Conservation (phyloP, 2,113 vertebrate genomes). For the Atlantisia rogersi region DNA sequence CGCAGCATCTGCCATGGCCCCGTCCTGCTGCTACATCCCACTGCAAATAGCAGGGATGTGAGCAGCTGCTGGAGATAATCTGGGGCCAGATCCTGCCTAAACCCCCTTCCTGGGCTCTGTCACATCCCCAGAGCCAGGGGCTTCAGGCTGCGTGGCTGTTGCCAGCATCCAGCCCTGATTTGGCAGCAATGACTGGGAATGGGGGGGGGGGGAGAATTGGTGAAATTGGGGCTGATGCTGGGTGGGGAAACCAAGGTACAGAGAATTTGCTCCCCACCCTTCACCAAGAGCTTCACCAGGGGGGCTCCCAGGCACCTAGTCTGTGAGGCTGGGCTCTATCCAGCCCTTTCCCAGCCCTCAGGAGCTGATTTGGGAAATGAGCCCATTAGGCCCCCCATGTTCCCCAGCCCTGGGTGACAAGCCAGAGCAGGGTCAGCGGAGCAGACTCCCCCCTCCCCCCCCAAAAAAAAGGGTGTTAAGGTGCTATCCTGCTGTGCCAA, state of each 20-base stretch:
- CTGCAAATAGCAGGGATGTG: neutral
- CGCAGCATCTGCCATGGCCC: neutral
- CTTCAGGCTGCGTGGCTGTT: accelerated
- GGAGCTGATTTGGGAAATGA: neutral
- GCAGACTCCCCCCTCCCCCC: no score
- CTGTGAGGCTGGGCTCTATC: neutral
- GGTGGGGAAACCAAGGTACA: neutral
- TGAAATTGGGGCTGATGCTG: accelerated
- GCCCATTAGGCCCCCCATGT: neutral
- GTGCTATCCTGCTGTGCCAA: neutral
- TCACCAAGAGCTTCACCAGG: neutral
- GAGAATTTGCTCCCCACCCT: neutral
- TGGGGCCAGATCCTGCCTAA: neutral
- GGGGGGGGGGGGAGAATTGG: accelerated
- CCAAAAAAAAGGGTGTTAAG: neutral
- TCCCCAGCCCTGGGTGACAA: neutral
- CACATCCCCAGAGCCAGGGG: neutral
- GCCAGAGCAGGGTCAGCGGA: accelerated
- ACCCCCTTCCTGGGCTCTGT: neutral
- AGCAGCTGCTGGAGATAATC: neutral
- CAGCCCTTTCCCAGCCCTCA: neutral
- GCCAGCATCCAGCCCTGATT: neutral
- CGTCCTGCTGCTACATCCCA: neutral
- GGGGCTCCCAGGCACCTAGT: accelerated
- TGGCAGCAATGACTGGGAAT: neutral